A percentile compares a stretch with the other conserved stretches of the same genome.
These are phyloP conservation scores for Eulimnadia texana DNA, from an alignment of 1,140 invertebrate genomes.

Conservation along the genomic window DNA sequence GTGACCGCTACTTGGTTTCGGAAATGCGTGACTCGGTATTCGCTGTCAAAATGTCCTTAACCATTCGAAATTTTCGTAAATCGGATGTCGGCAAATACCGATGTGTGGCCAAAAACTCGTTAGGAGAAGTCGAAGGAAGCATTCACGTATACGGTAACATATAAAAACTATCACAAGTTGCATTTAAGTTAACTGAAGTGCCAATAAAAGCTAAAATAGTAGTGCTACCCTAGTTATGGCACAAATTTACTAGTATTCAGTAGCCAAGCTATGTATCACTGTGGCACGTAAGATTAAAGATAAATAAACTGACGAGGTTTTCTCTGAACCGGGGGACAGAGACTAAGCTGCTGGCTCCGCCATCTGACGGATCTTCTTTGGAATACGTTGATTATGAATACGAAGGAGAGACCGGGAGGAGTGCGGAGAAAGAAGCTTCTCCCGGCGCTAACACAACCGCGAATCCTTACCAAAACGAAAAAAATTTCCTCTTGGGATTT, in stretches of 20 bases:
- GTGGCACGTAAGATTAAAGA: no score
- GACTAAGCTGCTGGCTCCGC: background rate
- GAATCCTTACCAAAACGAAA: background rate
- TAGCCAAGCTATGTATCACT: no score
- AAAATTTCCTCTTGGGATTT: background rate
- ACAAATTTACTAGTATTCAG: no score
- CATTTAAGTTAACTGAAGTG: no score
- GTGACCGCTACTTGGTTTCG: conserved; percentile 65
- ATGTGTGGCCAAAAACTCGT: conserved; percentile 16
- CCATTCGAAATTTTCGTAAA: conserved; percentile 57
- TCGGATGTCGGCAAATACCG: conserved; percentile 37
- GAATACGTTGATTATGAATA: background rate
- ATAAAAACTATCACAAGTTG: background rate
- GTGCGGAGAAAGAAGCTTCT: background rate
- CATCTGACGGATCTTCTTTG: background rate
- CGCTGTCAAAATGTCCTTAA: conserved; percentile 67
- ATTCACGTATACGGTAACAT: conserved; percentile 10
- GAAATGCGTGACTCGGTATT: conserved; percentile 52
- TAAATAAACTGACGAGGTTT: no score
- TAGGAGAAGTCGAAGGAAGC: conserved; percentile 17
- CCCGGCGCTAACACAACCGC: background rate
- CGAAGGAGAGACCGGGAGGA: background rate
- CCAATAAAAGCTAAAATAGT: no score
- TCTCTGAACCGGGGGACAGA: no score
- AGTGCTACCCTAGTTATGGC: no score